Conservation (phyloP, 2,113 vertebrate genomes). For the Lagopus muta region DNA sequence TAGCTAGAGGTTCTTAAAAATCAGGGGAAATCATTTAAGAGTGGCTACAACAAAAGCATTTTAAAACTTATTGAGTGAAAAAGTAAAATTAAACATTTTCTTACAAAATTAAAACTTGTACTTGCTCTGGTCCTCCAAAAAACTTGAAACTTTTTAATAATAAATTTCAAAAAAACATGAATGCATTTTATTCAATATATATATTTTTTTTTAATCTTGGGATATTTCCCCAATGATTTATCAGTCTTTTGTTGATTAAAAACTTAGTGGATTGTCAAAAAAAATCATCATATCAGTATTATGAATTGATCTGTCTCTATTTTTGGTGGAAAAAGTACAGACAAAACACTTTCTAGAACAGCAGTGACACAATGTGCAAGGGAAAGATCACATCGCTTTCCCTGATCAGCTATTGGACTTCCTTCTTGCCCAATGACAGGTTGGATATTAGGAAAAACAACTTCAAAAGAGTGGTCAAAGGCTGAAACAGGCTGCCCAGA, state of each 20-base stretch:
- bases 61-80: background rate
- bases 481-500: too few species aligned
- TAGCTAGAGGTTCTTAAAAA: constrained; percentile 3
- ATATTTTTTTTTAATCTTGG: background rate
- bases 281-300: background rate
- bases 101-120: background rate
- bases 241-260: background rate
- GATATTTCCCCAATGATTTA: rapidly evolving
- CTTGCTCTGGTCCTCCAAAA: background rate
- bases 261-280: background rate
- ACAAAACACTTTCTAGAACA: background rate
- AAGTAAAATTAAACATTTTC: background rate
- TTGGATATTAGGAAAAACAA: too few species aligned
- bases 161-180: background rate
- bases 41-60: background rate
- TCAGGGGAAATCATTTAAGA: background rate
- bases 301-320: background rate
- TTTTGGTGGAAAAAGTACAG: background rate
- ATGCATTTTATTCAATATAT: background rate
- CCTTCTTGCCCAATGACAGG: background rate
- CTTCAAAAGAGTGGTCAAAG: too few species aligned
- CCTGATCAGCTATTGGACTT: rapidly evolving
- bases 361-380: rapidly evolving
- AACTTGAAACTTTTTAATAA: background rate
- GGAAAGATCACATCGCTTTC: background rate